Conservation (phyloP, 2,113 vertebrate species). For the Capreolus pygargus region DNA sequence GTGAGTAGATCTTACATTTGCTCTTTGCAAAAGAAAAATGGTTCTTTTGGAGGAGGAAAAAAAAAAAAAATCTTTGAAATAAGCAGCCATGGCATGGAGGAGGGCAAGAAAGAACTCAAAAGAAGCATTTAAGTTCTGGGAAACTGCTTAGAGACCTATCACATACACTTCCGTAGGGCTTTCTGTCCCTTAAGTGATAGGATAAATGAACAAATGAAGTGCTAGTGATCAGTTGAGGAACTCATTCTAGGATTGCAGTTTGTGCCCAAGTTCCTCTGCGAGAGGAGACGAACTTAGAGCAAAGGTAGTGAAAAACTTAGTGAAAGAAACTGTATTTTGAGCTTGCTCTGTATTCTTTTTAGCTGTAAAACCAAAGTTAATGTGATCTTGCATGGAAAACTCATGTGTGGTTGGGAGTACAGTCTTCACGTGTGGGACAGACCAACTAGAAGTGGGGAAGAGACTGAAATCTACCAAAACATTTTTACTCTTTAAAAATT, state of each 20-base stretch:
- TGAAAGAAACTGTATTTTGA: background rate
- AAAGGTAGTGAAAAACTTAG: background rate
- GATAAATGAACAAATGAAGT: background rate
- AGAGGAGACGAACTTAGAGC: background rate
- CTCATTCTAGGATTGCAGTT: background rate
- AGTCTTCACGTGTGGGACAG: background rate
- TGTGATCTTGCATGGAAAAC: background rate
- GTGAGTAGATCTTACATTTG: conserved; percentile 28
- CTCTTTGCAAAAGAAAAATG: background rate
- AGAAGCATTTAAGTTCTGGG: background rate
- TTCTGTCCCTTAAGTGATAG: background rate
- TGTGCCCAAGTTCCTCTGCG: background rate
- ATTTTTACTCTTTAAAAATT: background rate
- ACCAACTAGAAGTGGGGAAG: background rate
- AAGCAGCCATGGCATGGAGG: no score
- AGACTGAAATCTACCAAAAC: background rate
- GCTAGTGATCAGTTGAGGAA: background rate
- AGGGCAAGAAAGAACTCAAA: background rate
- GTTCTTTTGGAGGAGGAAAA: background rate
- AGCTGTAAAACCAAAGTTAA: background rate
- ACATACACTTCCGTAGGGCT: background rate
- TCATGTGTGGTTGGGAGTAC: background rate
- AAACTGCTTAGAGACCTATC: background rate
- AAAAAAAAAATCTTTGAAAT: background rate
- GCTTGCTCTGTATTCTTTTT: background rate